phyloP scores from a whole-genome alignment of 1,140 invertebrate species.

The Scaptomyza hsui region DNA sequence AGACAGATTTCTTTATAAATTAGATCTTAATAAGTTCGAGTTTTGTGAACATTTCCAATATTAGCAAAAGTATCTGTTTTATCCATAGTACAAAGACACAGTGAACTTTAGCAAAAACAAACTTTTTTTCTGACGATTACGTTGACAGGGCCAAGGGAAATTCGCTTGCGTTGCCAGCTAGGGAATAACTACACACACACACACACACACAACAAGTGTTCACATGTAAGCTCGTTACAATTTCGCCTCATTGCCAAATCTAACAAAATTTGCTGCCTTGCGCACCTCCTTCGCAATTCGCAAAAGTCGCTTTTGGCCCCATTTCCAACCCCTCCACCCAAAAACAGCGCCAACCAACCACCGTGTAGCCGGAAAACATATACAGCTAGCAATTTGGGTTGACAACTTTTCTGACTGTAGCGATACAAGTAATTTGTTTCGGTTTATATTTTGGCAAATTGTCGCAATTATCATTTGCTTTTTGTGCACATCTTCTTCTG shows the following conservation, averaged over 20 bases:
- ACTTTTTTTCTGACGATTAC: slow-evolving; percentile 57
- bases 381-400: slow-evolving; percentile 59
- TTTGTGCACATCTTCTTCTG: slow-evolving; percentile 25
- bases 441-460: slow-evolving; percentile 62
- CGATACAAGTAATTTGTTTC: slow-evolving; percentile 68
- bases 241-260: slow-evolving; percentile 65
- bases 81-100: not conserved
- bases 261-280: slow-evolving; percentile 33
- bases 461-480: slow-evolving; percentile 74
- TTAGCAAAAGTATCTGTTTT: not conserved
- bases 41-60: too few relatives aligned
- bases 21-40: too few relatives aligned
- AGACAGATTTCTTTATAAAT: too few relatives aligned
- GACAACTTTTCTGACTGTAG: slow-evolving; percentile 62
- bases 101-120: slow-evolving; percentile 41
- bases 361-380: slow-evolving; percentile 25
- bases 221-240: slow-evolving; percentile 64
- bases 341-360: too few relatives aligned
- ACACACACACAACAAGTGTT: not conserved
- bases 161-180: slow-evolving; percentile 62
- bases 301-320: not conserved
- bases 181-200: slow-evolving; percentile 38
- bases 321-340: not conserved
- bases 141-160: slow-evolving; percentile 69
- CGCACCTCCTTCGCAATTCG: slow-evolving; percentile 1